These are phyloP conservation scores for Carposina sasakii DNA, from an alignment of 1,140 invertebrate genomes.

Conservation along the genomic window DNA sequence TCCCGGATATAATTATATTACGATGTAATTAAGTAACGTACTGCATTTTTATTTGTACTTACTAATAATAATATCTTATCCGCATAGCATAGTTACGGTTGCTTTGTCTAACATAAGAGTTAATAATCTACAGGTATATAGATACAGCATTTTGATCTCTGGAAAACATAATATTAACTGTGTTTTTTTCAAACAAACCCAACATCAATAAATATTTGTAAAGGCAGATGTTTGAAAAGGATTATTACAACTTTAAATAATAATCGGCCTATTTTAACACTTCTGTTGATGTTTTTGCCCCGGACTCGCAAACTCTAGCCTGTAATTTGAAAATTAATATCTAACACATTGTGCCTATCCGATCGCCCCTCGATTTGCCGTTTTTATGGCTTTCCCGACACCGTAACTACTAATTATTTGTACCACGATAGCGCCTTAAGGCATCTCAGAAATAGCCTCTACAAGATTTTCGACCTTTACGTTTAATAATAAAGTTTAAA, in stretches of 20 bases:
- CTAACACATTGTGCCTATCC: constrained; percentile 67
- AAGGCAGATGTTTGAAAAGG: constrained; percentile 59
- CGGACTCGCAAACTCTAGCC: constrained; percentile 46
- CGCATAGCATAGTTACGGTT: no score
- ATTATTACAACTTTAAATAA: constrained; percentile 56
- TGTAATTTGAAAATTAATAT: constrained; percentile 69
- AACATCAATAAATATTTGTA: constrained; percentile 69
- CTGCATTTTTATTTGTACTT: no score
- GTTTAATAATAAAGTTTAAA: background rate
- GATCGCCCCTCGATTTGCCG: constrained; percentile 42
- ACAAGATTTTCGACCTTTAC: constrained; percentile 8
- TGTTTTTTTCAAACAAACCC: constrained; percentile 41
- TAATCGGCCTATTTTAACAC: constrained; percentile 60
- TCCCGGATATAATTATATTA: no score
- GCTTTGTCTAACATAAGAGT: no score
- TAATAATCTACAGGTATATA: no score
- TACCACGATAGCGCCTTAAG: constrained; percentile 27
- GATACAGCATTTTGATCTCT: no score
- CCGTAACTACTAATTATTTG: constrained; percentile 47
- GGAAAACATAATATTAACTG: no score
- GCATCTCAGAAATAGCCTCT: constrained; percentile 12
- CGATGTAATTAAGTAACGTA: no score
- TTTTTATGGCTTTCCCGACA: constrained; percentile 44
- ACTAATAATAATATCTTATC: no score
- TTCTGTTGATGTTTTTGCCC: constrained; percentile 60